These are phyloP conservation scores for Pristionchus entomophagus DNA, from an alignment of 2,888 invertebrate genomes.

Conservation along the genomic window DNA sequence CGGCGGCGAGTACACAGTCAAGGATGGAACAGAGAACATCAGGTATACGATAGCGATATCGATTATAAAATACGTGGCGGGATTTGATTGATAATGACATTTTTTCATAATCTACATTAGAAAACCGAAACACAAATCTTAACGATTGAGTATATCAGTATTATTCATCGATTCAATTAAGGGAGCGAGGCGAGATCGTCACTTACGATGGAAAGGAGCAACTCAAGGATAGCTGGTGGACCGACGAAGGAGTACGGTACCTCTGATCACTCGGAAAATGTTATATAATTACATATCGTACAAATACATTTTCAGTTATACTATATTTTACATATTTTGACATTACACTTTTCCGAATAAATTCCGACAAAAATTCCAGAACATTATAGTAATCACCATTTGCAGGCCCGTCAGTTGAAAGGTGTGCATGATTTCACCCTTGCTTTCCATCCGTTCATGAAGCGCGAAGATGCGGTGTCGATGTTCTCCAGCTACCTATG, in stretches of 20 bases:
- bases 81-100: not conserved
- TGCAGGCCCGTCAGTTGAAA: constrained; percentile 83
- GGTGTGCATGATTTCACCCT: constrained; percentile 92
- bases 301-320: no score
- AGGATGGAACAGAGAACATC: constrained; percentile 45
- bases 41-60: not conserved
- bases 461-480: constrained; percentile 81
- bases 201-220: constrained; percentile 56
- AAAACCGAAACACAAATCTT: no score
- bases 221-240: constrained; percentile 52
- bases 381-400: no score
- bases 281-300: no score
- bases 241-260: constrained; percentile 34
- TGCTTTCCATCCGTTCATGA: constrained; percentile 88
- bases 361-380: not conserved
- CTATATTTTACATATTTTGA: no score
- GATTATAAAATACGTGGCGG: not conserved
- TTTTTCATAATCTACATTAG: no score
- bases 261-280: no score
- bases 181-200: constrained; percentile 50
- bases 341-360: not conserved
- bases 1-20: constrained; percentile 47
- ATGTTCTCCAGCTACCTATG: constrained; percentile 86
- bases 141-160: no score
- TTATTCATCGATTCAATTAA: not conserved